phyloP scores from a whole-genome alignment of 37 sponge, comb jelly and placozoan genomes.

The Dysidea cf. avara region DNA sequence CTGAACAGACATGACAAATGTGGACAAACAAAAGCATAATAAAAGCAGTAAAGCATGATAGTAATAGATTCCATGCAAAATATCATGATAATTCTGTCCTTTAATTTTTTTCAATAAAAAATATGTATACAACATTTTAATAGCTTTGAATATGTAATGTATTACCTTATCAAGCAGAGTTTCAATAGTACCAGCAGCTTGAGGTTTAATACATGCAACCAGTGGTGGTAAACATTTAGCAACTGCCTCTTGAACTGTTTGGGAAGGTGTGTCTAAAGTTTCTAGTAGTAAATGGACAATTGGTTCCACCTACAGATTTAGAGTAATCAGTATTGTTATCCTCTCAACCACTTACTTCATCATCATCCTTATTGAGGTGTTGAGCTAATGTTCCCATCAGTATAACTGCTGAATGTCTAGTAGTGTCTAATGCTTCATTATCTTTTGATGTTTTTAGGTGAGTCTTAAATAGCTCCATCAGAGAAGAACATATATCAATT shows the following conservation, averaged over 20 bases:
- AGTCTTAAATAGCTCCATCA: conserved; percentile 85
- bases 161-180: conserved; percentile 88
- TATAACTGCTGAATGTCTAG: conserved; percentile 85
- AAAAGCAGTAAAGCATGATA: not conserved
- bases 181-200: conserved; percentile 69
- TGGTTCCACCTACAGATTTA: conserved; percentile 56
- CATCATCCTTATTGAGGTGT: conserved; percentile 81
- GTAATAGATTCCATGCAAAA: not conserved
- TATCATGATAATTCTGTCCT: too few species aligned
- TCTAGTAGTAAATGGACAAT: conserved; percentile 81
- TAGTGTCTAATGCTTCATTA: conserved; percentile 60
- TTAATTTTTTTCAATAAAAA: too few species aligned
- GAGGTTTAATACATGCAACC: conserved; percentile 63
- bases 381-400: conserved; percentile 96
- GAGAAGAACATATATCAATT: not conserved
- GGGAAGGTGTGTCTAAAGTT: conserved; percentile 95
- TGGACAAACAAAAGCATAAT: not conserved
- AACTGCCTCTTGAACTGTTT: conserved; percentile 93
- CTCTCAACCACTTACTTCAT: conserved; percentile 79
- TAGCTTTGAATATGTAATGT: too few species aligned
- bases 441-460: conserved; percentile 61
- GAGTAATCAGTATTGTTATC: too few species aligned
- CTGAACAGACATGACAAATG: conserved; percentile 16
- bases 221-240: conserved; percentile 91
- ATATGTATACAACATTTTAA: too few species aligned